Base-by-base conservation (phyloP, 1,140 invertebrate species). In the Zaprionus capensis region DNA sequence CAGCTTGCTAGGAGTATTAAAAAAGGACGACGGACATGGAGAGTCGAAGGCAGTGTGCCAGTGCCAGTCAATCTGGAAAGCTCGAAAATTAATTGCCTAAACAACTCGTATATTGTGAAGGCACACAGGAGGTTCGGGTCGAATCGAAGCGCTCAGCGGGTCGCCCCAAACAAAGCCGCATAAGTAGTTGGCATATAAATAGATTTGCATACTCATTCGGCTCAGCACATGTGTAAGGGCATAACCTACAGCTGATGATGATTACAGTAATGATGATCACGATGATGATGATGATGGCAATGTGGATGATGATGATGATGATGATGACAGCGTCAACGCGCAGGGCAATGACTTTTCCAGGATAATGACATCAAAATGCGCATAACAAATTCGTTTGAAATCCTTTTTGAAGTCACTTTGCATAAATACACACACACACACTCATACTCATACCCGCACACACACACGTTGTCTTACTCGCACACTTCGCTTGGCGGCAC, bases 331-430 rank as follows among this genome's bases (percentile, higher is more conserved):
- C n/a, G 41, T 26, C 15, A 46, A 46, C 34, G 68, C 26, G 53
- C 61, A 75, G 80, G 80, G 70, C 80, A 82, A 82, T 82, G 80
- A 82, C 80, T 82, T 82, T 46, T 82, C 59, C 71, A 82, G 80
- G 76, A 82, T 82, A 82, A 82, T 82, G 80, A 82, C 80, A 82
- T 82, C 75, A 82, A 82, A 82, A 82, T 82, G 80, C 80, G 80
- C 80, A 82, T 82, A 82, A 82, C 80, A 82, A 82, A 82, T 82
- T 82, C 80, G 80, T 82, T 81, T 82, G 79, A 78, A 82, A 82
- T 82, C 80, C 80, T 82, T 82, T 82, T 76, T 73, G 56, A 76
- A 76, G 38, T 78, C 80, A 82, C 76, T 82, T 82, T 82, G 80
- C 80, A 78, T 81, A 78, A 70, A 53, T 53, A 62, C 57, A 67